Evolutionary conservation across 1,140 invertebrate genomes (phyloP), one percentile per base, ranked within the genome.

Genomic region (Drosophila quadrilineata): DNA sequence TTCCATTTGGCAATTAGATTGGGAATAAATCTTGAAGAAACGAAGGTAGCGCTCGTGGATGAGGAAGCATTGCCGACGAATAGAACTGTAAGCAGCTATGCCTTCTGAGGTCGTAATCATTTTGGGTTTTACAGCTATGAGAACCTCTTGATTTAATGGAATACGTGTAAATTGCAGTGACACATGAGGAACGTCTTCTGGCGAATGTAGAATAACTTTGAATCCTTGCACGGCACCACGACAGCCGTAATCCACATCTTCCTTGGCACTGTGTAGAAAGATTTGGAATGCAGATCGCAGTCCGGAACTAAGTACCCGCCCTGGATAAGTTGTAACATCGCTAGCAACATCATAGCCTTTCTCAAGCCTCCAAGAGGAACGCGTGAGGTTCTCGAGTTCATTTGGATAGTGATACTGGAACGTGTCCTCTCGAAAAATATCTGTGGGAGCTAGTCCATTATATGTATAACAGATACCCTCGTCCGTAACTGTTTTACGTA

Each of bases 1-100:
- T 89, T 96, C 95, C 41, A 95, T 90, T 60, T 94, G 91, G 72
- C 95, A 96, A 79, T 95, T 95, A 24, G 92, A 91, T 77, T 95
- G 94, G 0, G 94, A 95, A 82, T 95, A 95, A 3, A 93, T 92
- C 75, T 93, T 92, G 73, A 92, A 95, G 77, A 92, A 94, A 40
- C 90, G 90, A 12, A 94, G 88, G 28, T 91, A 90, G 10, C 93
- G 91, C 71, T 94, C 94, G 9, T 87, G 86, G 31, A 91, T 91
- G 31, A 94, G 93, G 88, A 91, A 94, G 67, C 94, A 94, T 64
- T 93, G 92, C 2, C 93, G 91, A 66, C 91, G 91, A 9, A 50
- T 35, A 2, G 87, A 82, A 56, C 70, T 56, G 43, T 89, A 89
- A 6, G 85, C 88, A 4, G 76, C 79, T 16, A 89, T 88, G 10